Evolutionary conservation across 1,140 invertebrate species (phyloP), one percentile per base, ranked within the genome.

Genomic region (Rhagoletis zephyria): DNA sequence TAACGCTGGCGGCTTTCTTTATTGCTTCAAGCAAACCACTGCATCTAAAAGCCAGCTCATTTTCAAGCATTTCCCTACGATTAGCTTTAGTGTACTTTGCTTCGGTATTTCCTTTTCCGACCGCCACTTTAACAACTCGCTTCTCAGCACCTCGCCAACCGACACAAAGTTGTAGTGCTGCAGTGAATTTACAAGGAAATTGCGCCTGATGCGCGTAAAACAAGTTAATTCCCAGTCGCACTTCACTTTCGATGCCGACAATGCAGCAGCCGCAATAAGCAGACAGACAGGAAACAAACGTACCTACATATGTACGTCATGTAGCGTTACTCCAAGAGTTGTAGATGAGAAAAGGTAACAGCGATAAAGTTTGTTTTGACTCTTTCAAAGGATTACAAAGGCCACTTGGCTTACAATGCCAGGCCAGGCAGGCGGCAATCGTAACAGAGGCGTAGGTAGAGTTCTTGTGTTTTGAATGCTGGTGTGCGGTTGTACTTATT

Each of bases 211-310:
- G 48, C 67, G 67, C 42, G 67, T 74, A 74, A 74, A 74, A 74
- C 42, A 48, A 74, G 67, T 74, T 74, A 74, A 74, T 74, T 74
- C 67, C 67, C 67, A 74, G 67, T 40, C 12, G 67, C 67, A 74
- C 67, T 74, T 74, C 67, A 74, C 67, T 74, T 74, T 74, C 67
- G 67, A 45, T 74, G 67, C 42, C 67, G 67, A 48, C 67, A 74
- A 74, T 74, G 45, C 67, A 74, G 67, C 67, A 48, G 67, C 14
- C 67, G 45, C 67, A 74, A 40, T 74, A 63, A 56, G 12, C 61
- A 14, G 0, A 45, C 42, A 6, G 19, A 14, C 64, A 67, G 64
- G 12, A 74, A 4, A 74, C 67, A 74, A 40, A 45, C 14, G 42
- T 42, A 42, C 4, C 12, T 9, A 40, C 65, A 30, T 30, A 30